These are phyloP conservation scores for Sebastes itinus DNA, from an alignment of 2,797 vertebrate genomes.

Conservation along the genomic window DNA sequence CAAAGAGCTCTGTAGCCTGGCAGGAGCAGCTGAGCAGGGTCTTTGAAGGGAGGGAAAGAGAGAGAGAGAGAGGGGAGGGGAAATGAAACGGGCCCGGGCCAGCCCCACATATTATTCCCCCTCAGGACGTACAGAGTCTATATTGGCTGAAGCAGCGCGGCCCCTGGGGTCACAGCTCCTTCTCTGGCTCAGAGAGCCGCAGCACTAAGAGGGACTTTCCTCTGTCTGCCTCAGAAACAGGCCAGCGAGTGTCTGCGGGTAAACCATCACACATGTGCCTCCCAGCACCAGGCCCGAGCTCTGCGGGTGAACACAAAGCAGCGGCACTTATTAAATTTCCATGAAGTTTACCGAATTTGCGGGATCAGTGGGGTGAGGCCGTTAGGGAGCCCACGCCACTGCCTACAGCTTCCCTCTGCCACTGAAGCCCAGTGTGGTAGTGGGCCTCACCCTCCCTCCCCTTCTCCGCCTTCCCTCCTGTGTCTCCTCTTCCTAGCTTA, in stretches of 20 bases:
- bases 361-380: constrained; percentile 82
- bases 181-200: constrained; percentile 67
- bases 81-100: constrained; percentile 80
- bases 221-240: constrained; percentile 68
- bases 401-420: constrained; percentile 76
- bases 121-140: constrained; percentile 81
- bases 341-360: constrained; percentile 86
- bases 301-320: constrained; percentile 82
- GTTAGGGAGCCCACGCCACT: constrained; percentile 65
- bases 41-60: constrained; percentile 79
- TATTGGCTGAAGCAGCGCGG: constrained; percentile 80
- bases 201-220: constrained; percentile 73
- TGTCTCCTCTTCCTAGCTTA: constrained; percentile 77
- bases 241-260: constrained; percentile 68
- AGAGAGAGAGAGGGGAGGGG: constrained; percentile 62
- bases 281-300: constrained; percentile 75
- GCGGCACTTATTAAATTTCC: constrained; percentile 85
- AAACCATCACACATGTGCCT: constrained; percentile 83
- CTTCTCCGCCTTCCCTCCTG: constrained; percentile 71
- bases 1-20: constrained; percentile 83
- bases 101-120: constrained; percentile 82
- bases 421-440: constrained; percentile 67
- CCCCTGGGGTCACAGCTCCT: constrained; percentile 78
- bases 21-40: constrained; percentile 78
- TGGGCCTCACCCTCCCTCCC: constrained; percentile 53